Conservation (phyloP, 2,113 vertebrate genomes). For the Grallaria varia region DNA sequence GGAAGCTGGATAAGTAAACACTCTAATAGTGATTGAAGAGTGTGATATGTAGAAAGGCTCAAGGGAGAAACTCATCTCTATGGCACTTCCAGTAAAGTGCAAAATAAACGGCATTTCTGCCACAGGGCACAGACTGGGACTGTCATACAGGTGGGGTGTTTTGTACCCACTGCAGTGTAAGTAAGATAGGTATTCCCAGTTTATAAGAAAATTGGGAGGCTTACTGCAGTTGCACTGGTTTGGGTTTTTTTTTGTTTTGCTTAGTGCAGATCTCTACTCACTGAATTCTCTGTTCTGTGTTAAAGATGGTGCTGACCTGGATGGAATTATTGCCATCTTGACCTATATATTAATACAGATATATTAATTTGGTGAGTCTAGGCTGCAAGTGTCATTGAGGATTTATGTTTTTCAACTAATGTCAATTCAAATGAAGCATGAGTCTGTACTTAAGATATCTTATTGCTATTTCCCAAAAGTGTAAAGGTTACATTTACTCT, state of each 20-base stretch:
- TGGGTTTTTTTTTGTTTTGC: not conserved
- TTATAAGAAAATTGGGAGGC: not conserved
- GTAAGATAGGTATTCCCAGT: not conserved
- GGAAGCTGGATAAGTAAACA: not conserved
- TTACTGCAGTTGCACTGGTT: not conserved
- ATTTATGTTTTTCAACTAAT: constrained; percentile 13
- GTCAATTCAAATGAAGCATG: not conserved
- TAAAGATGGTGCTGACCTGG: not conserved
- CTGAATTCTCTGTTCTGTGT: not conserved
- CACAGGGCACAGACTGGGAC: not conserved
- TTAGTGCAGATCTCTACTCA: not conserved
- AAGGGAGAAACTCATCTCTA: not conserved
- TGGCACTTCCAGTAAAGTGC: not conserved
- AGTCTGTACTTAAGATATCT: not conserved
- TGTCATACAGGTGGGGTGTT: not conserved
- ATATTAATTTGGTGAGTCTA: not conserved
- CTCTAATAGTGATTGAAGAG: not conserved
- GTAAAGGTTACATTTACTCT: constrained; percentile 28
- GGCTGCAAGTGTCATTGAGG: not conserved
- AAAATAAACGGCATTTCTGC: not conserved
- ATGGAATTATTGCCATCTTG: not conserved
- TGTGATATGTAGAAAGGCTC: not conserved
- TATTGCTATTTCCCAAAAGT: not conserved
- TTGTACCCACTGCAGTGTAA: not conserved
- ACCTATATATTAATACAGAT: not conserved